Percentiles rank a stretch among this genome's conserved stretches.
These are phyloP conservation scores for Sphaeridia pumilis DNA, from an alignment of 2,888 invertebrate genomes.

Conservation along the genomic window DNA sequence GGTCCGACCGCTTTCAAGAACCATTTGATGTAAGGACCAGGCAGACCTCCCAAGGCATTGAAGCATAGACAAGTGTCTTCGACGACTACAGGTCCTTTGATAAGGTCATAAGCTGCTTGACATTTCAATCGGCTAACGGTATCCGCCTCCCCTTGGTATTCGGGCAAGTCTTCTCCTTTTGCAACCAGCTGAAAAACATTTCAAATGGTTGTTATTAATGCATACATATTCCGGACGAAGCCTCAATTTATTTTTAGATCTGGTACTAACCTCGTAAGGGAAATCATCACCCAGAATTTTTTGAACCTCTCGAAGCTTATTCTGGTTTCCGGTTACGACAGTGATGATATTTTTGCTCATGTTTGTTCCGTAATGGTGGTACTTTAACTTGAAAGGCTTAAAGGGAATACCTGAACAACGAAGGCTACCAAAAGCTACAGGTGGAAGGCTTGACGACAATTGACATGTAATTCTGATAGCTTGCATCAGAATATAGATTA, in stretches of 20 bases:
- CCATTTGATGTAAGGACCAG: slow-evolving; percentile 86
- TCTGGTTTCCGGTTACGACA: slow-evolving; percentile 89
- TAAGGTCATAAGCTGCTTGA: slow-evolving; percentile 61
- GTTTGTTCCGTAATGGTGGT: too few relatives aligned
- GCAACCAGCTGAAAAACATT: slow-evolving; percentile 40
- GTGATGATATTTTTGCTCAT: slow-evolving; percentile 47
- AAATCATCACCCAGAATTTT: slow-evolving; percentile 70
- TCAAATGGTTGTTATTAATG: too few relatives aligned
- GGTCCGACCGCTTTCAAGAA: slow-evolving; percentile 82
- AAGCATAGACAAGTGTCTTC: slow-evolving; percentile 94
- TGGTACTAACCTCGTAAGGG: slow-evolving; percentile 49
- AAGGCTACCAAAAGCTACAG: too few relatives aligned
- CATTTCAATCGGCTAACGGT: slow-evolving; percentile 81
- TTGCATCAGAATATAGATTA: too few relatives aligned
- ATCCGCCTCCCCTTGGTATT: slow-evolving; percentile 84
- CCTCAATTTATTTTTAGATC: too few relatives aligned
- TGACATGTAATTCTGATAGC: too few relatives aligned
- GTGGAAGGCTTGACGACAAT: too few relatives aligned
- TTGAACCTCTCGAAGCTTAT: slow-evolving; percentile 81
- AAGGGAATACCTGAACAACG: too few relatives aligned
- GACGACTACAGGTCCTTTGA: slow-evolving; percentile 75
- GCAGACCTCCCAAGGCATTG: slow-evolving; percentile 79
- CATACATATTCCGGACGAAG: too few relatives aligned
- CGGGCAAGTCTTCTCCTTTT: slow-evolving; percentile 62
- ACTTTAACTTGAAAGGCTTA: too few relatives aligned